Percentiles rank a stretch among this genome's conserved stretches.
phyloP scores from a whole-genome alignment of 2,113 vertebrate species.

The Mixornis gularis region DNA sequence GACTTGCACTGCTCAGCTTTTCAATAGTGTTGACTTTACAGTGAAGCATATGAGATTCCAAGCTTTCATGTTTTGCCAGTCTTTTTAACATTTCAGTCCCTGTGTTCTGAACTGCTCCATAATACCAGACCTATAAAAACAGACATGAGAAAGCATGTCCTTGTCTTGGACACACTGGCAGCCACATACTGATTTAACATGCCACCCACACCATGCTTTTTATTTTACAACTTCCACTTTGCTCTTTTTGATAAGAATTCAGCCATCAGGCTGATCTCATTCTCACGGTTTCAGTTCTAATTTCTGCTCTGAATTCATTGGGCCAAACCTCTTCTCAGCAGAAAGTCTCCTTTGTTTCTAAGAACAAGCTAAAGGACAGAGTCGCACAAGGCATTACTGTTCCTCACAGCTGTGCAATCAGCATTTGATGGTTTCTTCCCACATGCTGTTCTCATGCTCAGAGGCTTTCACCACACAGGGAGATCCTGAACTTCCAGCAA shows the following conservation, averaged over 20 bases:
- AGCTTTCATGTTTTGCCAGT: not conserved
- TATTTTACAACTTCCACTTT: not conserved
- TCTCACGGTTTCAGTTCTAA: not conserved
- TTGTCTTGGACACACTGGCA: not conserved
- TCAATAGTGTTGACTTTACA: not conserved
- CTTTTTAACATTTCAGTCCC: not conserved
- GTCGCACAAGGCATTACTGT: not conserved
- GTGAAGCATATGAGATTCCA: not conserved
- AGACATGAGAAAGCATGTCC: not conserved
- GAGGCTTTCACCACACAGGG: not conserved
- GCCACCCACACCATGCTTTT: not conserved
- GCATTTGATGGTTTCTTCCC: not conserved
- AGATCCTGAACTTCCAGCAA: not conserved
- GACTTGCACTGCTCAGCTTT: not conserved
- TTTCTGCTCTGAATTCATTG: not conserved
- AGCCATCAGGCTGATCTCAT: not conserved
- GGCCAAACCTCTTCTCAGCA: not conserved
- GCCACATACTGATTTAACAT: not conserved
- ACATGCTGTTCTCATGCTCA: rapidly evolving
- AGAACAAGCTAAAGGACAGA: not conserved
- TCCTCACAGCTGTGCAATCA: not conserved
- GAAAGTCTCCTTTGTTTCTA: not conserved
- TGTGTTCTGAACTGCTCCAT: not conserved
- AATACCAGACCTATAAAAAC: not conserved
- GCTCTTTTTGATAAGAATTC: not conserved